Conservation (phyloP, 2,113 vertebrate genomes). For the Asarcornis scutulata region DNA sequence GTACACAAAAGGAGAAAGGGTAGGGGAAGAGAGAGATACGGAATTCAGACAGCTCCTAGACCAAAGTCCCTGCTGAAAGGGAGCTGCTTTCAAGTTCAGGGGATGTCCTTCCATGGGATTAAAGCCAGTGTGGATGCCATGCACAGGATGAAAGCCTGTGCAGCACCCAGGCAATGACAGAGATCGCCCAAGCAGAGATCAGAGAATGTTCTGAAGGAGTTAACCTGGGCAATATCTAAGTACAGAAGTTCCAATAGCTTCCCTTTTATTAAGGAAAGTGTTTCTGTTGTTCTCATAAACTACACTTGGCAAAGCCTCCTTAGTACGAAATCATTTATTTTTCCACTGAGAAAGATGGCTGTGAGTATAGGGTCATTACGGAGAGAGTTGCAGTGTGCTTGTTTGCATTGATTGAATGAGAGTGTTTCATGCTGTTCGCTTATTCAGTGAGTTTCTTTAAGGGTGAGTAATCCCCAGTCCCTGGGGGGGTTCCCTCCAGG, state of each 20-base stretch:
- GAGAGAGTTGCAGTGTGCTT: not conserved
- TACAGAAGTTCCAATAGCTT: not conserved
- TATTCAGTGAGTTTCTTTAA: not conserved
- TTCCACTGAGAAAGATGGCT: not conserved
- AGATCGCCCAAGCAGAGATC: not conserved
- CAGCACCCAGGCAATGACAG: not conserved
- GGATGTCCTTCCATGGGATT: not conserved
- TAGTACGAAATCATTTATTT: not conserved
- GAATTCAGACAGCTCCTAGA: not conserved
- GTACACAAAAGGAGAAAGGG: not conserved
- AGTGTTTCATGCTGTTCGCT: not conserved
- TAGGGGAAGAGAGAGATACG: not conserved
- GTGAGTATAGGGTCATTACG: not conserved
- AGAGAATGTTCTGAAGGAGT: not conserved
- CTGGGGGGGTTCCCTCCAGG: not conserved
- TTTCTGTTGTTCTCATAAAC: not conserved
- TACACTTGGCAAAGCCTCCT: not conserved
- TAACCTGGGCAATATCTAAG: not conserved
- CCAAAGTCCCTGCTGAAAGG: not conserved
- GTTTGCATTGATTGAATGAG: not conserved
- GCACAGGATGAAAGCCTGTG: not conserved
- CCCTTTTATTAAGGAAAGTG: not conserved
- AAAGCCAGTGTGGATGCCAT: not conserved
- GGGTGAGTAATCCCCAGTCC: not conserved
- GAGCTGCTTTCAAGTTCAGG: not conserved